phyloP scores from a whole-genome alignment of 2,797 vertebrate species.

The Chloroceryle amazona region DNA sequence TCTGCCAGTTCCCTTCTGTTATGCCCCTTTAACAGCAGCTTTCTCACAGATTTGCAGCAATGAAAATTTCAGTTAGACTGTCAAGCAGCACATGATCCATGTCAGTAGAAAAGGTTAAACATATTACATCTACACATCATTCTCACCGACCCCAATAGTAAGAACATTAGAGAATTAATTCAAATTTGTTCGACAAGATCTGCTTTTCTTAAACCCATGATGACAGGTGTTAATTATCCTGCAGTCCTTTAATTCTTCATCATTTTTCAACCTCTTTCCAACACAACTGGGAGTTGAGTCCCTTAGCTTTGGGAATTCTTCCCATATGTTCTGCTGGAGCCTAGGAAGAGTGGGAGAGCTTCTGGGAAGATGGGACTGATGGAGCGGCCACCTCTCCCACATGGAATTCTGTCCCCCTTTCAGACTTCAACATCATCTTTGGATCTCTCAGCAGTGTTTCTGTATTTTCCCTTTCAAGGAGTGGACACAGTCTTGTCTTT shows the following conservation, averaged over 20 bases:
- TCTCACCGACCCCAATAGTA: background rate
- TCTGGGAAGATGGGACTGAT: background rate
- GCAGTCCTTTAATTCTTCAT: background rate
- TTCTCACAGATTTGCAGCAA: background rate
- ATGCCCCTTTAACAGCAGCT: background rate
- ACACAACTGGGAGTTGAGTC: background rate
- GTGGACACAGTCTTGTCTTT: background rate
- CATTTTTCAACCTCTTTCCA: background rate
- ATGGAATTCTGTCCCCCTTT: background rate
- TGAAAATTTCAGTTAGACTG: background rate
- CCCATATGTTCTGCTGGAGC: background rate
- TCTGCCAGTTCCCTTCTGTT: background rate
- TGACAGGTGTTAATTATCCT: conserved; percentile 30
- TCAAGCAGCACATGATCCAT: background rate
- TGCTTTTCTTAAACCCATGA: background rate
- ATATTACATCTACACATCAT: background rate
- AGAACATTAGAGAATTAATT: background rate
- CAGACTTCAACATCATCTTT: background rate
- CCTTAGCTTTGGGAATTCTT: background rate
- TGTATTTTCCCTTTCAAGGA: background rate
- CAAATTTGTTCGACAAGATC: background rate
- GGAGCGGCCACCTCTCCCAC: background rate
- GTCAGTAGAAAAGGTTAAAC: background rate
- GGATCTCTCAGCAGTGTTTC: background rate
- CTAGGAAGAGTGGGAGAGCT: background rate